Percentiles rank a stretch among this genome's conserved stretches.
Evolutionary conservation across 92 coral and sea anemone genomes (phyloP).

Genomic region (Muricea muricata): DNA sequence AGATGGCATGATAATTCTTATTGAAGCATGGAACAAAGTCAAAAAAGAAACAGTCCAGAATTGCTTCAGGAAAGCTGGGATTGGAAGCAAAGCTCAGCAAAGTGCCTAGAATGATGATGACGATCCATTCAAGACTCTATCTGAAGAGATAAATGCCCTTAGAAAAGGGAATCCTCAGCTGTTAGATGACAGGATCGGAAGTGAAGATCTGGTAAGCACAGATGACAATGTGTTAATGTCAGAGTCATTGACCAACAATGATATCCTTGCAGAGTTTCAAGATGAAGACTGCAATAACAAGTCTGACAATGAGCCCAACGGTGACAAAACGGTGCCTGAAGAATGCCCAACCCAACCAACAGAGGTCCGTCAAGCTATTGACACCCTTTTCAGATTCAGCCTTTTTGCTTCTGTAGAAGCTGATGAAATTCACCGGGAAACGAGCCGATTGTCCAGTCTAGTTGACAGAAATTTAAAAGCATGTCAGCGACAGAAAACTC

Average conservation of each 20-base stretch:
- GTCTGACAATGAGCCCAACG: too few species aligned
- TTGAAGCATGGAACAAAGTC: slow-evolving; percentile 67
- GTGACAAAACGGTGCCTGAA: slow-evolving; percentile 28
- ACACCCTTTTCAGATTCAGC: slow-evolving; percentile 43
- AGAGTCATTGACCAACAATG: slow-evolving; percentile 35
- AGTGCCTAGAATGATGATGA: slow-evolving; percentile 46
- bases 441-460: too few species aligned
- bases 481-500: too few species aligned
- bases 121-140: slow-evolving; percentile 53
- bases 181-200: neutral
- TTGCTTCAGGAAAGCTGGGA: slow-evolving; percentile 59
- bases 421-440: slow-evolving; percentile 57
- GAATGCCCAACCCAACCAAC: slow-evolving; percentile 43
- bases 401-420: slow-evolving; percentile 47
- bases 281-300: too few species aligned
- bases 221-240: slow-evolving; percentile 29
- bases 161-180: slow-evolving; percentile 66
- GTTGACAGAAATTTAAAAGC: too few species aligned
- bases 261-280: slow-evolving; percentile 52
- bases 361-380: slow-evolving; percentile 37
- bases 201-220: too few species aligned
- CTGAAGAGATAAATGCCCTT: slow-evolving; percentile 67
- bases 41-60: slow-evolving; percentile 54
- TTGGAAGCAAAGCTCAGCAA: slow-evolving; percentile 50
- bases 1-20: slow-evolving; percentile 68